phyloP scores from a whole-genome alignment of 92 coral and sea anemone genomes.

The Nematostella vectensis region DNA sequence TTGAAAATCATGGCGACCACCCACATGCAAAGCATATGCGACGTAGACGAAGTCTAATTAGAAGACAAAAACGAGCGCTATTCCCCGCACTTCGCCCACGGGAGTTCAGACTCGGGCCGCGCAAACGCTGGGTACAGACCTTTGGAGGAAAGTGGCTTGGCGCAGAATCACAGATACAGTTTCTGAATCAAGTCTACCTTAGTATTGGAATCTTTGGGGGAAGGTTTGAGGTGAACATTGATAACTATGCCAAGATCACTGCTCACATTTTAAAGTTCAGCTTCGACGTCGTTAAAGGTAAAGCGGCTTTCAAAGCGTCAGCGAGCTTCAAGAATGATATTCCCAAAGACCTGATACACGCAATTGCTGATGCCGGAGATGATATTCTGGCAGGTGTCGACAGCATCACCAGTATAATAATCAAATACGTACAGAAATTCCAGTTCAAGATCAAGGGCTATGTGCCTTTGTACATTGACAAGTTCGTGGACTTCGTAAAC shows the following conservation, averaged over 20 bases:
- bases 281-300: conserved; percentile 72
- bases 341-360: conserved; percentile 87
- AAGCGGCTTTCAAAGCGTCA: conserved; percentile 87
- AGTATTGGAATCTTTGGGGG: conserved; percentile 94
- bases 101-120: conserved; percentile 75
- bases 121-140: conserved; percentile 63
- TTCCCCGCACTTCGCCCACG: conserved; percentile 82
- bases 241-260: conserved; percentile 62
- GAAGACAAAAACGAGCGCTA: conserved; percentile 82
- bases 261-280: conserved; percentile 69
- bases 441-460: conserved; percentile 44
- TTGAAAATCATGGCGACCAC: conserved; percentile 86
- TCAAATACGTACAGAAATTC: conserved; percentile 56
- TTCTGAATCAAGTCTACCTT: conserved; percentile 71
- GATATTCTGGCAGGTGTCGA: conserved; percentile 55
- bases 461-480: conserved; percentile 55
- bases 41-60: conserved; percentile 52
- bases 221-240: conserved; percentile 70
- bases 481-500: conserved; percentile 63
- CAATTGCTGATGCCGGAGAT: conserved; percentile 78
- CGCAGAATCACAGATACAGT: conserved; percentile 68
- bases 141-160: conserved; percentile 83
- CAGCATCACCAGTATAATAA: conserved; percentile 61
- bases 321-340: conserved; percentile 94
- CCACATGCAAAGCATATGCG: conserved; percentile 57